These are phyloP conservation scores for Enteromius treurensis DNA, from an alignment of 2,797 vertebrate genomes.

Conservation along the genomic window DNA sequence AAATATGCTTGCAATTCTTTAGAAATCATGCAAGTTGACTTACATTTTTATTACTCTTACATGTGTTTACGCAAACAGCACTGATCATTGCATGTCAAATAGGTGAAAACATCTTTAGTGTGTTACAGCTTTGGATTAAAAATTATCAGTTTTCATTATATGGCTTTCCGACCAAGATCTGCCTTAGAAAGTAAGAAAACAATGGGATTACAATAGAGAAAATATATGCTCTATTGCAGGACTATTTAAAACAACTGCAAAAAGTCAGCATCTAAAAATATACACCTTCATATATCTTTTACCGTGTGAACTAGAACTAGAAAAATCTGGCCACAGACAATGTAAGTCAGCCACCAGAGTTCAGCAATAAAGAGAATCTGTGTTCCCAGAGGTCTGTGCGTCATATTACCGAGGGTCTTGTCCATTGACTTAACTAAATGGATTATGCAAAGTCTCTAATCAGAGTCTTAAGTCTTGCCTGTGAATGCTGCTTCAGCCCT, in stretches of 20 bases:
- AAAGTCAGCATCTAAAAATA: background rate
- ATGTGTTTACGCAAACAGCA: background rate
- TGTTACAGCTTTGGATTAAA: background rate
- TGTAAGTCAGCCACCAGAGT: background rate
- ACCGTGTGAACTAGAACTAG: background rate
- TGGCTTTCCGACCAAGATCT: background rate
- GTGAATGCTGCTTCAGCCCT: conserved; percentile 41
- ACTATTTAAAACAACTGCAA: background rate
- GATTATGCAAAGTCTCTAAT: conserved; percentile 54
- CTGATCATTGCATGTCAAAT: background rate
- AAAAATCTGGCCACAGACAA: background rate
- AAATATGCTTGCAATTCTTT: background rate
- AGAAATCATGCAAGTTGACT: background rate
- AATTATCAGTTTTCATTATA: too few relatives aligned
- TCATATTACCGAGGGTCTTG: conserved; percentile 37
- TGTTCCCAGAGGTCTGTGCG: conserved; percentile 34
- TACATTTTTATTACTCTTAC: background rate
- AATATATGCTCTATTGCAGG: background rate
- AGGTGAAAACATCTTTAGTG: background rate
- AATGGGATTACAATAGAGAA: background rate
- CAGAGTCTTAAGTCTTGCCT: conserved; percentile 44
- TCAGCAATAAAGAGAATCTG: conserved; percentile 33
- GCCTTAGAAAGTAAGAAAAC: background rate
- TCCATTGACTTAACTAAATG: conserved; percentile 49
- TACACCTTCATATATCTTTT: background rate